A percentile compares a stretch with the other conserved stretches of the same genome.
These are phyloP conservation scores for Thumatha senex DNA, from an alignment of 2,888 invertebrate species.

Conservation along the genomic window DNA sequence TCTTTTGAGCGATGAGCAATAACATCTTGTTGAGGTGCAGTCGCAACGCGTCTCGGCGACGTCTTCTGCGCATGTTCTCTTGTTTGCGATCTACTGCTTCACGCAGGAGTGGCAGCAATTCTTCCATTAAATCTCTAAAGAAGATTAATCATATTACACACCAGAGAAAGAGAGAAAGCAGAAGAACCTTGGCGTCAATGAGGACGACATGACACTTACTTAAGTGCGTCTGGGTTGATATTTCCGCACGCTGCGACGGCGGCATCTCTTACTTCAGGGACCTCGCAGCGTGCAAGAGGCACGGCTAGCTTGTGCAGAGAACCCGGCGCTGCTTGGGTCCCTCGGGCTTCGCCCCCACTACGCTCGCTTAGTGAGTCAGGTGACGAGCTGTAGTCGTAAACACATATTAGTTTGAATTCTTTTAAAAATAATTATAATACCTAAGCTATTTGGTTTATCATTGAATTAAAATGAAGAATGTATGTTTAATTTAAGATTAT, in stretches of 20 bases:
- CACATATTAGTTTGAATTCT: background rate
- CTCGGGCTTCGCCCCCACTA: constrained; percentile 89
- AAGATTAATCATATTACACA: background rate
- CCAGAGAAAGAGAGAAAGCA: no score
- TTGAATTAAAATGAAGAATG: no score
- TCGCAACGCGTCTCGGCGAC: constrained; percentile 95
- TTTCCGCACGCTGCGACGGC: constrained; percentile 97
- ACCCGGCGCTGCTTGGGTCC: constrained; percentile 89
- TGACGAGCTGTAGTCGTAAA: constrained; percentile 86
- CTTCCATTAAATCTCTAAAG: constrained; percentile 97
- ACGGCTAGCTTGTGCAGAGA: constrained; percentile 96
- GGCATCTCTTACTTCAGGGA: constrained; percentile 96
- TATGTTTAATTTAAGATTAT: no score
- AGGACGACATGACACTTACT: constrained; percentile 81
- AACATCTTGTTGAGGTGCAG: constrained; percentile 96
- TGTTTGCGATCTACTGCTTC: constrained; percentile 99
- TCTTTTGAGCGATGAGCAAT: constrained; percentile 95
- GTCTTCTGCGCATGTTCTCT: constrained; percentile 96
- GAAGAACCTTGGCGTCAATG: no score
- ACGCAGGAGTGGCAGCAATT: constrained; percentile 93
- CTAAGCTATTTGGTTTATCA: no score
- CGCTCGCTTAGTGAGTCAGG: constrained; percentile 95
- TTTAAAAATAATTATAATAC: no score
- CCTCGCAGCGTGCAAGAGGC: constrained; percentile 96
- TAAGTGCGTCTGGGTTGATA: constrained; percentile 96